phyloP scores from a whole-genome alignment of 2,888 invertebrate genomes.

The Adelognathus sp. region DNA sequence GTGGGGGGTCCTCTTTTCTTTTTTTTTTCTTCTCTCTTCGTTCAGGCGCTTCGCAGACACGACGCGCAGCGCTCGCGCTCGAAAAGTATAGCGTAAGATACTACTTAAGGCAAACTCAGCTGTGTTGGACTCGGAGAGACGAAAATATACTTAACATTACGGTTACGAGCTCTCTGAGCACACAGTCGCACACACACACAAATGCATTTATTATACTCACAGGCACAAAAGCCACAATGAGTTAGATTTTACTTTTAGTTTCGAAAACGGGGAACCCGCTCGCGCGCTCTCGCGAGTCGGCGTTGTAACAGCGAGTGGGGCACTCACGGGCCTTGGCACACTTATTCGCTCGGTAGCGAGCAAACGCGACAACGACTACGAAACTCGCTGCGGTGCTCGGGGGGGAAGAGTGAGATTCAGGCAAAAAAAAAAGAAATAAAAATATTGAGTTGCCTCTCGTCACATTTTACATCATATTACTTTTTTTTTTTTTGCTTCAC shows the following conservation, averaged over 20 bases:
- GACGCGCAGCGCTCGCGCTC: too few relatives aligned
- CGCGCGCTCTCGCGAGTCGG: background rate
- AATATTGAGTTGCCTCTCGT: background rate
- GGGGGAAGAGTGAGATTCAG: conserved; percentile 38
- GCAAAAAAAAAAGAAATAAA: conserved; percentile 29
- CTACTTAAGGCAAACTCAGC: conserved; percentile 46
- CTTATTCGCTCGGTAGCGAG: conserved; percentile 73
- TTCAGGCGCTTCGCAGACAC: conserved; percentile 6
- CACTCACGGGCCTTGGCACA: conserved; percentile 78
- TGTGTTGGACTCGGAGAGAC: conserved; percentile 58
- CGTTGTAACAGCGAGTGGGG: conserved; percentile 55
- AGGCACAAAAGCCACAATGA: conserved; percentile 70
- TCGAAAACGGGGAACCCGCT: conserved; percentile 77
- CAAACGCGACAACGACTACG: conserved; percentile 62
- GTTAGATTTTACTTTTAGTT: conserved; percentile 81
- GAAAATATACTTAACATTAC: conserved; percentile 73
- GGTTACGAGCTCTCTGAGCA: conserved; percentile 63
- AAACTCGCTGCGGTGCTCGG: conserved; percentile 22
- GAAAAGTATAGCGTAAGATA: conserved; percentile 19
- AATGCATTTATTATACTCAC: background rate
- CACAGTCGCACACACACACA: background rate
- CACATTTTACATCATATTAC: background rate
- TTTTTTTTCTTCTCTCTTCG: too few relatives aligned
- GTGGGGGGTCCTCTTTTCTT: conserved; percentile 28
- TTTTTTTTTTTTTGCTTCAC: background rate